Evolutionary conservation across 2,888 invertebrate species (phyloP), one percentile per base, ranked within the genome.

Genomic region (Melikaiella ostensackeni): DNA sequence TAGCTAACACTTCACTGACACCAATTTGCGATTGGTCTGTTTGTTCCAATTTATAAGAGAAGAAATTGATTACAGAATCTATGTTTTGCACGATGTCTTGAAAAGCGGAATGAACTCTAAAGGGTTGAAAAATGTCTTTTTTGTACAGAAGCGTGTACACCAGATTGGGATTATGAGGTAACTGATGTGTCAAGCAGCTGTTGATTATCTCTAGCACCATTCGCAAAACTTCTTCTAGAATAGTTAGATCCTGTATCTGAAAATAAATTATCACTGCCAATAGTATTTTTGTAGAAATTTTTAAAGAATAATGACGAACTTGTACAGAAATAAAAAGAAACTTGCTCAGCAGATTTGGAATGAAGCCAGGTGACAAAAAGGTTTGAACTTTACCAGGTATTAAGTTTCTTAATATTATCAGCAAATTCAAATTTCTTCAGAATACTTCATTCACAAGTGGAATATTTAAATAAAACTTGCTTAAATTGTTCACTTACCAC

Each of bases 171-270:
- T 97, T 97, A 93, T 97, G 95, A 83, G 95, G 92, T 83, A 99
- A 93, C 88, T 98, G 98, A 89, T 97, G 95, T 0, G 97, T 95
- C 75, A 99, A 93, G 89, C 97, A 97, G 42, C 98, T 98, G 93
- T 99, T 99, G 83, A 99, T 94, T 79, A 99, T 99, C 93, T 99
- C 99, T 80, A 99, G 92, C 21, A 99, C 95, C 97, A 99, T 99
- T 42, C 99, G 93, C 42, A 99, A 93, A 0, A 99, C 98, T 92
- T 99, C 99, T 92, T 99, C 99, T 42, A 99, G 92, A 0, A 98
- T 98, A 61, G 95, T 95, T 83, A 98, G 93, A 92, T 98, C 98
- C 88, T 98, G 97, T 91, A 97, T 95, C 95, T 96, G 91, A 88
- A 85, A 74, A 46, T 66, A 24, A 6, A 35, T 35, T 7, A 6